Conservation (phyloP, 2,888 invertebrate genomes). For the Diarsia dahlii region DNA sequence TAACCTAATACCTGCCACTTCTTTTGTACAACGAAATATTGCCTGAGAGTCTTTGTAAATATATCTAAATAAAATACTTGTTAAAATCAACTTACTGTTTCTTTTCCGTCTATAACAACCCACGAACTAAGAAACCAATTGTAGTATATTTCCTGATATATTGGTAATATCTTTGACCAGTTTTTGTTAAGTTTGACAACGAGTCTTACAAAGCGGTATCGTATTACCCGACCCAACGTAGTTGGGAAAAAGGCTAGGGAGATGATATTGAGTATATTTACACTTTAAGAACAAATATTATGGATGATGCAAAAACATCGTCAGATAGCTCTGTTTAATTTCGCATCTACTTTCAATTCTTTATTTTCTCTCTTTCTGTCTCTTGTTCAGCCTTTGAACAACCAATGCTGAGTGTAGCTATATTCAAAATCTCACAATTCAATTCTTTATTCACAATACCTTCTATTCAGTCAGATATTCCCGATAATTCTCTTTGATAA, state of each 20-base stretch:
- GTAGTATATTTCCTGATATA: background rate
- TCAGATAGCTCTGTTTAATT: background rate
- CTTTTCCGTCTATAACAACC: background rate
- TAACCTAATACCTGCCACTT: conserved; percentile 28
- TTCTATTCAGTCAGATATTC: background rate
- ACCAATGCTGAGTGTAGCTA: too few species aligned
- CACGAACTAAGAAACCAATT: background rate
- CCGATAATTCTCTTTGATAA: background rate
- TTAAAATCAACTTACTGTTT: conserved; percentile 20
- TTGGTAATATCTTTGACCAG: too few species aligned
- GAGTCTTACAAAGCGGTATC: too few species aligned
- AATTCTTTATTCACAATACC: background rate
- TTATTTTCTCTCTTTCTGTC: too few species aligned
- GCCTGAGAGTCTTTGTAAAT: conserved; percentile 78
- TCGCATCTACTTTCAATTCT: background rate
- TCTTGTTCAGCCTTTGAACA: too few species aligned
- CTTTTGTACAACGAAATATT: conserved; percentile 74
- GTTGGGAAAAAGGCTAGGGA: too few species aligned
- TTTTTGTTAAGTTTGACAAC: too few species aligned
- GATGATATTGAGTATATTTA: too few species aligned
- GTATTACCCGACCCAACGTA: too few species aligned
- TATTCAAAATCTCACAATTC: too few species aligned
- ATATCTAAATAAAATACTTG: conserved; percentile 74
- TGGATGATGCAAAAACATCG: background rate
- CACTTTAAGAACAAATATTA: background rate